These are phyloP conservation scores for Mohoua ochrocephala DNA, from an alignment of 2,113 vertebrate genomes.

Conservation along the genomic window DNA sequence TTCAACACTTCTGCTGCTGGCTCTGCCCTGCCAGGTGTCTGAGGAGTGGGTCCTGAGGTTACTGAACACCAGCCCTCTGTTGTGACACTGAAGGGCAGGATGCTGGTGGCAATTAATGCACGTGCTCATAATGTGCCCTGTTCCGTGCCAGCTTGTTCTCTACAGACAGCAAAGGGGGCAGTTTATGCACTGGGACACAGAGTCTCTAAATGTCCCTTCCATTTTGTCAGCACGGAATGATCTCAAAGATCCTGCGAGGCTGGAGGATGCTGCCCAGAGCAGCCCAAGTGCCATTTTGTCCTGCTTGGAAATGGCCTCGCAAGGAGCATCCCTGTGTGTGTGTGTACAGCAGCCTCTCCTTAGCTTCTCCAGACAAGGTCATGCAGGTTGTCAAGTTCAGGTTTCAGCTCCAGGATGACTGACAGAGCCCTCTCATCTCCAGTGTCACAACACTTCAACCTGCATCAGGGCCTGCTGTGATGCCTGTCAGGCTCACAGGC, in stretches of 20 bases:
- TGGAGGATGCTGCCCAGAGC: neutral
- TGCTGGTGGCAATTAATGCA: neutral
- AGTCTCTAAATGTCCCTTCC: neutral
- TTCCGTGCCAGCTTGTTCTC: neutral
- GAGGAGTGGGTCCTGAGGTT: neutral
- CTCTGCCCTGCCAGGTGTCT: neutral
- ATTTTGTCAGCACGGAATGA: neutral
- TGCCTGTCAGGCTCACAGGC: neutral
- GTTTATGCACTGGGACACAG: neutral
- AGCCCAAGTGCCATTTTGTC: neutral
- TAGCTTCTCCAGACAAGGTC: neutral
- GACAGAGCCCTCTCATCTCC: neutral
- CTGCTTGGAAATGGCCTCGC: neutral
- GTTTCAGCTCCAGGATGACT: neutral
- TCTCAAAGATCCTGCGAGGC: neutral
- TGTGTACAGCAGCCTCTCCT: neutral
- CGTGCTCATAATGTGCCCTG: neutral
- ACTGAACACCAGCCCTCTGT: neutral
- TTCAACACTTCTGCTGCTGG: neutral
- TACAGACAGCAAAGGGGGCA: neutral
- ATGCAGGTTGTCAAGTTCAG: neutral
- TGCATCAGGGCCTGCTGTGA: neutral
- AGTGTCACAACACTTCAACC: neutral
- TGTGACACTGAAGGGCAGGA: neutral
- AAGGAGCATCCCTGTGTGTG: neutral